Evolutionary conservation across 2,888 invertebrate species (phyloP), one percentile per base, ranked within the genome.

Genomic region (Stenoptilia bipunctidactyla): DNA sequence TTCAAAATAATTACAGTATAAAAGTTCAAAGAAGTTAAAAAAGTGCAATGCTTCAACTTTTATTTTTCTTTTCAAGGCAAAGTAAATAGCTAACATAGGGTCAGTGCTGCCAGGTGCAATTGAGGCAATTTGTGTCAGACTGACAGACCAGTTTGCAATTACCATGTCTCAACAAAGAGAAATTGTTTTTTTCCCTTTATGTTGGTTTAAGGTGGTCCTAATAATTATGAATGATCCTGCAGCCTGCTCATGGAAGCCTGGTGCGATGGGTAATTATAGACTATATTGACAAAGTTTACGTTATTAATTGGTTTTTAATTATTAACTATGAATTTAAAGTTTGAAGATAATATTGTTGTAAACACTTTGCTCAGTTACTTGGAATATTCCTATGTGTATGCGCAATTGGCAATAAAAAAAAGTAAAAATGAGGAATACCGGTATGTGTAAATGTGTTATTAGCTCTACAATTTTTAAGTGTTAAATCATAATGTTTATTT

Each of bases 71-170:
- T n/a, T 30, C 9, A 30, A 30, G 30, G 30, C 30, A 30, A 30
- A 30, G 30, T 30, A 30, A 30, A 30, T 30, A 30, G 30, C 30
- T 10, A 9, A 30, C 6, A 4, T 4, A 34, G 13, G 9, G 34
- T 14, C 2, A 6, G 48, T 53, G 51, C 55, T 49, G 54, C 61
- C 76, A 76, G 79, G 73, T 77, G 77, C 74, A 74, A 66, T 72
- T 66, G 63, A 53, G 48, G 68, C 69, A 77, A 79, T 77, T 77
- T 77, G 70, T 66, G 66, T 68, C 70, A 56, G 64, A 51, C 49
- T 53, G 20, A 20, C 20, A 50, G 56, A 50, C 53, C 50, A 49
- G 42, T 45, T 48, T 40, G 68, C 76, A 77, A 79, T 79, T 76
- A 77, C 66, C 51, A 51, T 58, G 73, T 68, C 76, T 57, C 54